These are phyloP conservation scores for Chaetura pelagica DNA, from an alignment of 2,113 vertebrate species.

Conservation along the genomic window DNA sequence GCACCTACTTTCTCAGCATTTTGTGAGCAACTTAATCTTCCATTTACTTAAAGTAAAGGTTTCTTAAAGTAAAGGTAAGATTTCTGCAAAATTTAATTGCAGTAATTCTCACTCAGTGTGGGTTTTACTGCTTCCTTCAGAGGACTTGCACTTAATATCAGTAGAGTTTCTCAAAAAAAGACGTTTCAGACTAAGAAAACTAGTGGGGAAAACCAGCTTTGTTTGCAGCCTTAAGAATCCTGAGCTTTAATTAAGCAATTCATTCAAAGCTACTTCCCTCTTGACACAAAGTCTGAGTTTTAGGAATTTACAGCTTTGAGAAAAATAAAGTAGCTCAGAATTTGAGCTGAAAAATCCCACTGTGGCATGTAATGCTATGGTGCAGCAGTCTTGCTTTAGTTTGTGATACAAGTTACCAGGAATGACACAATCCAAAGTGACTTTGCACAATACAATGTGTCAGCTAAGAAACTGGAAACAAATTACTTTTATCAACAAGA, in stretches of 20 bases:
- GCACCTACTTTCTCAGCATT: background rate
- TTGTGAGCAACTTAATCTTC: background rate
- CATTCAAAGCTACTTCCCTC: background rate
- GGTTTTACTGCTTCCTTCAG: background rate
- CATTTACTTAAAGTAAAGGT: background rate
- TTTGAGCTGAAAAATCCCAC: background rate
- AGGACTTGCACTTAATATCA: background rate
- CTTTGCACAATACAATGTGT: background rate
- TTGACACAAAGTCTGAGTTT: background rate
- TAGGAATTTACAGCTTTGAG: background rate
- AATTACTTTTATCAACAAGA: background rate
- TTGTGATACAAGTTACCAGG: background rate
- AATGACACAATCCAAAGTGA: conserved; percentile 24
- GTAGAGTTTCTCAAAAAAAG: background rate
- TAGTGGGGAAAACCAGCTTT: background rate
- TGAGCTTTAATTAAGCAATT: background rate
- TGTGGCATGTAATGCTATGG: background rate
- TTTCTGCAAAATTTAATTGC: background rate
- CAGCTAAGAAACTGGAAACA: background rate
- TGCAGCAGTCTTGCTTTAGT: background rate
- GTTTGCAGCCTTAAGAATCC: background rate
- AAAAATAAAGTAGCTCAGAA: background rate
- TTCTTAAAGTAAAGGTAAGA: background rate
- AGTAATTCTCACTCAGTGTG: background rate
- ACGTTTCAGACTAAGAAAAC: background rate